Conservation (phyloP, 2,797 vertebrate genomes). For the Pogonophryne albipinna region DNA sequence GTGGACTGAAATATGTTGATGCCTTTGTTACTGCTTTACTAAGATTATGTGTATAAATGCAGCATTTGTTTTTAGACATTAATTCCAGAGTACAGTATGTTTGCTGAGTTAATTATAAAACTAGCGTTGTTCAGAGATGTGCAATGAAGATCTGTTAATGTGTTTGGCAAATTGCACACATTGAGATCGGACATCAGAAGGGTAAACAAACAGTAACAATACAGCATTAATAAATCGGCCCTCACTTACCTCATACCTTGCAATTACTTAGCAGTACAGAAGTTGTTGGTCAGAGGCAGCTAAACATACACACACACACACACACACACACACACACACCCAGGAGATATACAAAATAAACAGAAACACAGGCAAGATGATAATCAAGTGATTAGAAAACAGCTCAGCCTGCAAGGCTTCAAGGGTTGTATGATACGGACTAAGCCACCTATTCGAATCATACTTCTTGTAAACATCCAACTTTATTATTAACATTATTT, state of each 20-base stretch:
- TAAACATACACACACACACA: background rate
- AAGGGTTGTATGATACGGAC: conserved; percentile 1
- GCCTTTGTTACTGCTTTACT: background rate
- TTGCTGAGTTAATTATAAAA: background rate
- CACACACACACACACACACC: background rate
- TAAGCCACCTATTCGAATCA: background rate
- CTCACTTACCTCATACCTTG: background rate
- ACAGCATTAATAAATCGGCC: background rate
- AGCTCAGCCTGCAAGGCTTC: conserved; percentile 32
- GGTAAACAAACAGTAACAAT: background rate
- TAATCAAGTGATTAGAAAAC: conserved; percentile 51
- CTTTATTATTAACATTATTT: background rate
- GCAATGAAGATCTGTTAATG: background rate
- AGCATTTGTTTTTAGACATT: no score
- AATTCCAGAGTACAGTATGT: background rate
- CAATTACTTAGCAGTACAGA: background rate
- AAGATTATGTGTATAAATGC: no score
- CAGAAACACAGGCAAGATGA: background rate
- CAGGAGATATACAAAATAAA: no score
- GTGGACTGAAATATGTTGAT: no score
- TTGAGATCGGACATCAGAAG: background rate
- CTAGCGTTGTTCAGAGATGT: background rate
- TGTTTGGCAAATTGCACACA: background rate
- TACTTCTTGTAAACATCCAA: background rate
- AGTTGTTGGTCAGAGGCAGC: background rate